Evolutionary conservation across 2,888 invertebrate species (phyloP), one percentile per base, ranked within the genome.

Genomic region (Synergus umbraculus): DNA sequence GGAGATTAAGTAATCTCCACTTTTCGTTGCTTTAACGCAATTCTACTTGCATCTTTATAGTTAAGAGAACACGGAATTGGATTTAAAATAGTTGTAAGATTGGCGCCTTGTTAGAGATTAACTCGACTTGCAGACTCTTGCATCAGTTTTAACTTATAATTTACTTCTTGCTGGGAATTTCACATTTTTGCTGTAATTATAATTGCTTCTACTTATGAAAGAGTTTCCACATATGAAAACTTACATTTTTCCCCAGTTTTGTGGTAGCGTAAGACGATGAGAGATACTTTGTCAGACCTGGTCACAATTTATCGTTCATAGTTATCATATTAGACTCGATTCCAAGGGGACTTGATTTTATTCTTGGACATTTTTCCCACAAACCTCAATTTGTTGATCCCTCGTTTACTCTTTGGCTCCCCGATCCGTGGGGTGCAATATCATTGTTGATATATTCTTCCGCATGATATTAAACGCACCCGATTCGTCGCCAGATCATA

Each of bases 381-480:
- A 81, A 84, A 85, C 81, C 78, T 78, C 83, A 87, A 87, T 85
- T 87, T 85, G 80, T 78, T 77, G 78, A 69, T 83, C 86, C 83
- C 82, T 86, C 83, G 83, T 84, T 84, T 81, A 82, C 78, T 78
- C 76, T 37, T 15, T 69, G 46, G 18, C 66, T 18, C 13, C 13
- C 49, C 2, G 37, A n/a, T 54, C 49, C 5, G n/a, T n/a, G 2
- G 54, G 54, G 54, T n/a, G 15, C 49, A 54, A 29, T 37, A n/a
- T 41, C 49, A 10, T 29, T 22, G 69, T 49, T 44, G 44, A 69
- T 49, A 44, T 67, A 15, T 13, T 46, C 66, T 66, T 66, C 66
- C 66, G 66, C 41, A 44, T 67, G n/a, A 73, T 37, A 54, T 73
- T 54, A 54, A 73, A 54, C 54, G 49, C 15, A 8, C 37, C 49